Evolutionary conservation across 1,140 invertebrate species (phyloP).

Genomic region (Drosophila micromelanica): DNA sequence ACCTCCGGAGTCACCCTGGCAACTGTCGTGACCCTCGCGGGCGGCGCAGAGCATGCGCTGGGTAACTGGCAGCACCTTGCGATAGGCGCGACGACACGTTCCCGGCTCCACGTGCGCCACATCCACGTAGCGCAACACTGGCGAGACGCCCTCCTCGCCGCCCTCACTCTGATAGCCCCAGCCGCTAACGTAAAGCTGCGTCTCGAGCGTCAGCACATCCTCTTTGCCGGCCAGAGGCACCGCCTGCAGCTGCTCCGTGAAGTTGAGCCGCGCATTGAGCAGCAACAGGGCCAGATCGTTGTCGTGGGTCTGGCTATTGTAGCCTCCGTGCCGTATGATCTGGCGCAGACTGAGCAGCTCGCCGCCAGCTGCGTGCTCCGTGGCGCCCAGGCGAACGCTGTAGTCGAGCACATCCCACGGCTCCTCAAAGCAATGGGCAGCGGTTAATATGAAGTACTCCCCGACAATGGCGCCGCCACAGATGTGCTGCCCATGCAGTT

Average conservation of each 20-base stretch:
- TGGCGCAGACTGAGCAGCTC: conserved; percentile 58
- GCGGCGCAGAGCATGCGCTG: conserved; percentile 74
- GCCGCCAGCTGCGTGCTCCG: conserved; percentile 61
- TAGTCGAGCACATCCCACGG: conserved; percentile 49
- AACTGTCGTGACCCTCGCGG: conserved; percentile 66
- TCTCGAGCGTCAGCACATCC: conserved; percentile 34
- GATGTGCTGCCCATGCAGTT: conserved; percentile 62
- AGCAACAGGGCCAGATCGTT: conserved; percentile 75
- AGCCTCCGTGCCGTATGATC: conserved; percentile 68
- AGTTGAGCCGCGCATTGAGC: conserved; percentile 61
- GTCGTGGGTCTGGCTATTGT: conserved; percentile 63
- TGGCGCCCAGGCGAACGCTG: conserved; percentile 63
- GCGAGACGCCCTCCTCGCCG: conserved; percentile 42
- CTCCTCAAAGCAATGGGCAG: conserved; percentile 86
- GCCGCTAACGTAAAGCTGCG: conserved; percentile 65
- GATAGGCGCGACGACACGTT: conserved; percentile 54
- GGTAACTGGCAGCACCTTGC: conserved; percentile 67
- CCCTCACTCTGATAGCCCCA: conserved; percentile 72
- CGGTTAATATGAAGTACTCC: conserved; percentile 86
- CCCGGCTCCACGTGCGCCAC: conserved; percentile 48
- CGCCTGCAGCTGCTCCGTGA: conserved; percentile 54
- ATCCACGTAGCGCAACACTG: conserved; percentile 63
- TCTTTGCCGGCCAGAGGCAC: conserved; percentile 45
- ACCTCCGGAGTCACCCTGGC: conserved; percentile 78
- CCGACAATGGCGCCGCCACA: conserved; percentile 86